A percentile compares a stretch with the other conserved stretches of the same genome.
phyloP scores from a whole-genome alignment of 2,888 invertebrate genomes.

The Brenthis hecate region DNA sequence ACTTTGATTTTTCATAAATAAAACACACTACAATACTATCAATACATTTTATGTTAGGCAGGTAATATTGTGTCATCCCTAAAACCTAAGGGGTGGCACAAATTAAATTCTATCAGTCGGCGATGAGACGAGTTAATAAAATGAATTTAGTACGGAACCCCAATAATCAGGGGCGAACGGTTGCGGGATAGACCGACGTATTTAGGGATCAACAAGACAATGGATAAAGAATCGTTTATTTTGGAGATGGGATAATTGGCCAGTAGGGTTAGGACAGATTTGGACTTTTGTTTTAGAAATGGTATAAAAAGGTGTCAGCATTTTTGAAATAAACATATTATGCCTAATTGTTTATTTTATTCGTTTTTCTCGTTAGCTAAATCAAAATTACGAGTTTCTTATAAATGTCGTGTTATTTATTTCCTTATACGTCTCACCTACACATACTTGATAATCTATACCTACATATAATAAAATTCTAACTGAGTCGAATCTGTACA shows the following conservation, averaged over 20 bases:
- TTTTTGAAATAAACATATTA: no score
- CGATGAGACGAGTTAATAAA: constrained; percentile 81
- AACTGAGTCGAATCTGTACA: no score
- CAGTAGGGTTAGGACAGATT: constrained; percentile 49
- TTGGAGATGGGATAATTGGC: constrained; percentile 73
- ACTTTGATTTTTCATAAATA: not conserved
- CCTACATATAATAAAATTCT: no score
- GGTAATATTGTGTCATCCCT: constrained; percentile 37
- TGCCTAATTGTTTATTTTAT: no score
- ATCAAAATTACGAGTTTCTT: no score
- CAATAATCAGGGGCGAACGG: constrained; percentile 60
- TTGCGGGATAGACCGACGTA: constrained; percentile 44
- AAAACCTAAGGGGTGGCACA: constrained; percentile 37
- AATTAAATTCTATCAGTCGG: constrained; percentile 72
- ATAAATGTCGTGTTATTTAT: no score
- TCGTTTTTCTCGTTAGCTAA: no score
- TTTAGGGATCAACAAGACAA: constrained; percentile 66
- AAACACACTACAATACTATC: not conserved
- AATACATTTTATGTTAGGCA: constrained; percentile 11
- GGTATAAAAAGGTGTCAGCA: not conserved
- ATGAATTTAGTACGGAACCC: constrained; percentile 72
- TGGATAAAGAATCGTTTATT: constrained; percentile 71
- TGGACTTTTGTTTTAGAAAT: constrained; percentile 29
- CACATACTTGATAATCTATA: no score
- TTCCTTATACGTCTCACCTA: no score